Percentiles rank a stretch among this genome's conserved stretches.
These are phyloP conservation scores for Chaetodon trifasciatus DNA, from an alignment of 2,797 vertebrate genomes.

Conservation along the genomic window DNA sequence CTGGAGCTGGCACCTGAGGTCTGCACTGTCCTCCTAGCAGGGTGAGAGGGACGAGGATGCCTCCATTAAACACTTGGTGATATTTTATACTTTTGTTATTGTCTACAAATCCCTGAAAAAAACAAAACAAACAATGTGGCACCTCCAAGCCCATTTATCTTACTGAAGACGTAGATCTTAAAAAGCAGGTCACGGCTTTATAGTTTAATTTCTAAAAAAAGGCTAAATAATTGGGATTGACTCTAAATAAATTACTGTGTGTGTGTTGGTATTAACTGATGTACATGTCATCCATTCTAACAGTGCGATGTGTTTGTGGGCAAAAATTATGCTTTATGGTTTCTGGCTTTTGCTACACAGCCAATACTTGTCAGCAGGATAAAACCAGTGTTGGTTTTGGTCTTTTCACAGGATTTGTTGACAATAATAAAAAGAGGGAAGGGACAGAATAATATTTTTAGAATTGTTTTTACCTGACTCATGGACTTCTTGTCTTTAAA, in stretches of 20 bases:
- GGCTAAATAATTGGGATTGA: not conserved
- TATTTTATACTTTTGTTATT: not conserved
- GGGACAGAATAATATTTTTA: not conserved
- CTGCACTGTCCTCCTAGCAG: slow-evolving; percentile 95
- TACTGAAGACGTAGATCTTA: not conserved
- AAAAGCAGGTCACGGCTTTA: not conserved
- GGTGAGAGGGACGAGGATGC: not conserved
- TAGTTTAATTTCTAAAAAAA: not conserved
- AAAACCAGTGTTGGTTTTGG: not conserved
- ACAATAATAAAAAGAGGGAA: not conserved
- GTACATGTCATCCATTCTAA: not conserved
- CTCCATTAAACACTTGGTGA: not conserved
- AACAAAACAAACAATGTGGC: not conserved
- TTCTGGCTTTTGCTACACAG: no score
- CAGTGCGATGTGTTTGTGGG: not conserved
- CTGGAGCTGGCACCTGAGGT: slow-evolving; percentile 97
- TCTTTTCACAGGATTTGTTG: slow-evolving; percentile 4
- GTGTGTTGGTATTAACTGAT: not conserved
- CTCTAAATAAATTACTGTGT: no score
- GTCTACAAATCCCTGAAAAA: not conserved
- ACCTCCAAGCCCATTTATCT: not conserved
- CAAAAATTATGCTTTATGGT: no score
- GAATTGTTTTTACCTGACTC: slow-evolving; percentile 87
- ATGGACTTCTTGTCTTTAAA: slow-evolving; percentile 95
- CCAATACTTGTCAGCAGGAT: not conserved